Conservation (phyloP, 64 coral and sea anemone genomes). For the Platygyra sinensis region DNA sequence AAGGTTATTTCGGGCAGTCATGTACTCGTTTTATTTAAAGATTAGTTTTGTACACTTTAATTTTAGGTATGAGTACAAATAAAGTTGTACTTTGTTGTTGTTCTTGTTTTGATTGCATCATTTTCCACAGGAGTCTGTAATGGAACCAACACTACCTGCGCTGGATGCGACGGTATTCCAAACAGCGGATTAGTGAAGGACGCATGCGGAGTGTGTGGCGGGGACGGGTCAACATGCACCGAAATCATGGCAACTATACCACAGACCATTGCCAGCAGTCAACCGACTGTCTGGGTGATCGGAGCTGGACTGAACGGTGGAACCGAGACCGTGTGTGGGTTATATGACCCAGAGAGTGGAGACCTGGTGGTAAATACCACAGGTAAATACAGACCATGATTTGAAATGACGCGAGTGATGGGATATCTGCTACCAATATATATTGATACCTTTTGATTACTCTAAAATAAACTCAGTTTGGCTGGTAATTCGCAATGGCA, state of each 20-base stretch:
- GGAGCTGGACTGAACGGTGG: constrained; percentile 61
- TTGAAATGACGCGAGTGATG: background rate
- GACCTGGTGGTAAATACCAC: constrained; percentile 2
- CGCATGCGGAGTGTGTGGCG: constrained; percentile 68
- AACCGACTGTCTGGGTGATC: constrained; percentile 21
- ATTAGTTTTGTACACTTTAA: too few species aligned
- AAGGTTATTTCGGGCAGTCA: too few species aligned
- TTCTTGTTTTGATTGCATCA: background rate
- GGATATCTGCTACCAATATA: too few species aligned
- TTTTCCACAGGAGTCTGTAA: constrained; percentile 63
- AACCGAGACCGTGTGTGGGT: constrained; percentile 4
- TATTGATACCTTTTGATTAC: too few species aligned
- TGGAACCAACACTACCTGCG: constrained; percentile 60
- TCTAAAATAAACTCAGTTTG: too few species aligned
- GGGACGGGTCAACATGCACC: constrained; percentile 67
- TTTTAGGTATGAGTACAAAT: too few species aligned
- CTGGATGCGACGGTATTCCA: constrained; percentile 68
- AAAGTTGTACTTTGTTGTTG: too few species aligned
- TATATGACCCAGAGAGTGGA: constrained; percentile 14
- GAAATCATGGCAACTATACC: constrained; percentile 34
- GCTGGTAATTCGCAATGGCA: too few species aligned
- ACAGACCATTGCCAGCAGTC: constrained; percentile 24
- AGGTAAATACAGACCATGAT: background rate
- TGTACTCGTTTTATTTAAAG: too few species aligned
- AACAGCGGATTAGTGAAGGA: constrained; percentile 81